Evolutionary conservation across 2,888 invertebrate species (phyloP), one percentile per base, ranked within the genome.

Genomic region (Aphrophora alni): DNA sequence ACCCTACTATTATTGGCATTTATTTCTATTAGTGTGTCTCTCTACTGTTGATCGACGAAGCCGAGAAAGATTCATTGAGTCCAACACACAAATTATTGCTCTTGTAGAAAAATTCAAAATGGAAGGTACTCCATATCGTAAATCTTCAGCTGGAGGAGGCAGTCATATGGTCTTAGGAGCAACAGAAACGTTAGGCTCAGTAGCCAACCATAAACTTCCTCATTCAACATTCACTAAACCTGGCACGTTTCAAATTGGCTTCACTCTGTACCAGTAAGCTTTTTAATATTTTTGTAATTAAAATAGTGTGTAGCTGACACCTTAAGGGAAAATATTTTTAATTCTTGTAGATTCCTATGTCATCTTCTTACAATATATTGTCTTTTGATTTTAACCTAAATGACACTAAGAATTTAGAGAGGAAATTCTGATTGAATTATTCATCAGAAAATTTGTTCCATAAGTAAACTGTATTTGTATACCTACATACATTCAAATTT

Each of bases 1-100:
- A n/a, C n/a, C n/a, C n/a, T n/a, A n/a, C n/a, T n/a, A n/a, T n/a
- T n/a, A n/a, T n/a, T n/a, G n/a, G n/a, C n/a, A n/a, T n/a, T n/a
- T n/a, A n/a, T n/a, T 80, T 28, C 80, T 88, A 89, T 73, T 87
- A 95, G 95, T 95, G 77, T 94, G 95, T 84, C 87, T 95, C 73
- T 93, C 94, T 1, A 95, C 95, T 0, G 93, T 95, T 7, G 95
- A 95, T 87, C 90, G 94, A 17, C 90, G 95, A 74, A 97, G 97
- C 0, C 91, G 97, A 17, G 98, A 98, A 87, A 91, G 97, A 27
- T 98, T 98, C 87, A 90, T 97, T 70, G 97, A 98, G 87, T 98
- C 98, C 0, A 97, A 97, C 87, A 95, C 96, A 85, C 97, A 97
- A 88, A 98, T 98, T 84, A 94, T 96, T 2, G 95, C 96, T 0